A percentile compares a stretch with the other conserved stretches of the same genome.
Evolutionary conservation across 2,888 invertebrate genomes (phyloP).

Genomic region (Scaptomyza caliginosa): DNA sequence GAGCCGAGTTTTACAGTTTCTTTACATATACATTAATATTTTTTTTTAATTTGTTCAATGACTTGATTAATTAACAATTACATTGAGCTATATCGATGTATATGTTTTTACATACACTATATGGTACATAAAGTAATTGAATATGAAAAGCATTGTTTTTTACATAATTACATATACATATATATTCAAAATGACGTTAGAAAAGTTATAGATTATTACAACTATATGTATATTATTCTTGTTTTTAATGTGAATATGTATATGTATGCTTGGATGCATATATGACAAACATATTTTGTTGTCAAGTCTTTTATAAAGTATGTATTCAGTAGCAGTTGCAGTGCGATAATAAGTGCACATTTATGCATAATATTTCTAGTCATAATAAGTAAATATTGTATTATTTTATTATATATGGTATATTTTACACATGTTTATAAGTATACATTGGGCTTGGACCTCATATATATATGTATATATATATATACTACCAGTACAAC

Average conservation of each 20-base stretch:
- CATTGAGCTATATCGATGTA: constrained; percentile 26
- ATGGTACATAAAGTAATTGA: constrained; percentile 1
- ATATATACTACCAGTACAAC: constrained; percentile 16
- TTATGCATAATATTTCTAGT: constrained; percentile 8
- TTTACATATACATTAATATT: constrained; percentile 6
- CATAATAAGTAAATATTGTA: constrained; percentile 2
- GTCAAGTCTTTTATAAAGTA: constrained; percentile 25
- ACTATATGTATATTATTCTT: constrained; percentile 15
- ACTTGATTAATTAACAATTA: constrained; percentile 22
- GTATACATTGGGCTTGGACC: constrained; percentile 23
- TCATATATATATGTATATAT: constrained; percentile 1
- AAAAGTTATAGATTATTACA: constrained; percentile 22
- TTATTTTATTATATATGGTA: constrained; percentile 5
- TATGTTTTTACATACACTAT: constrained; percentile 10
- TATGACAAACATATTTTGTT: no score
- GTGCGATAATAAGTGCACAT: constrained; percentile 24
- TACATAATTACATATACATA: constrained; percentile 27
- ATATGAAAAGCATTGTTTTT: constrained; percentile 1
- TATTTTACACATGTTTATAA: constrained; percentile 34
- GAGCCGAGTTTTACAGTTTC: constrained; percentile 24
- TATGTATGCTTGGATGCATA: constrained; percentile 18
- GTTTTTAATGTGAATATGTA: constrained; percentile 15
- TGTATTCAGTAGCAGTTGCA: constrained; percentile 21
- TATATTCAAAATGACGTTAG: constrained; percentile 27
- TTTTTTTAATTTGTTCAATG: constrained; percentile 13